These are phyloP conservation scores for Centropristis striata DNA, from an alignment of 2,113 vertebrate species.

Conservation along the genomic window DNA sequence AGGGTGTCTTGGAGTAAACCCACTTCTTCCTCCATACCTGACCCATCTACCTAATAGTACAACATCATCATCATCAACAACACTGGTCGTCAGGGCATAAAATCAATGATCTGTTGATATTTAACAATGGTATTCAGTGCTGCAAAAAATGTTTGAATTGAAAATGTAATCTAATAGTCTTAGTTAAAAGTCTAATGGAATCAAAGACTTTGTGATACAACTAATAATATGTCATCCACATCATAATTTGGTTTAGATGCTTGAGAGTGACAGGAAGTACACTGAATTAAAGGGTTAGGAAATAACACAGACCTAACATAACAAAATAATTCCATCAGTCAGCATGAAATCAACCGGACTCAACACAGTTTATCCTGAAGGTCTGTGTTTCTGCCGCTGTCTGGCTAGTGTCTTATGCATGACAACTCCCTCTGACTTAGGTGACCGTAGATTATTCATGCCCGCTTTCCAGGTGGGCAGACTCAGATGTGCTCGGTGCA, in stretches of 20 bases:
- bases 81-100: too few species aligned
- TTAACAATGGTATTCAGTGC: too few species aligned
- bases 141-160: too few species aligned
- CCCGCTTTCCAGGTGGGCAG: constrained; percentile 71
- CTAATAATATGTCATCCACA: background rate
- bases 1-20: too few species aligned
- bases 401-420: constrained; percentile 48
- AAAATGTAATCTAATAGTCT: too few species aligned
- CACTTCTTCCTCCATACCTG: too few species aligned
- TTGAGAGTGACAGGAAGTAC: background rate
- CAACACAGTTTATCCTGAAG: constrained; percentile 13
- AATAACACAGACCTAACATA: background rate
- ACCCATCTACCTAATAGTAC: too few species aligned
- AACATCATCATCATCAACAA: too few species aligned
- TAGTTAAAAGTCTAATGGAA: too few species aligned
- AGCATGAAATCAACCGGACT: constrained; percentile 24
- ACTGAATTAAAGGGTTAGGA: background rate
- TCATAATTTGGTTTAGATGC: background rate
- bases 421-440: constrained; percentile 56
- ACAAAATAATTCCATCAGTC: background rate
- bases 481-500: constrained; percentile 58
- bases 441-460: constrained; percentile 72
- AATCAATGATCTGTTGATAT: too few species aligned
- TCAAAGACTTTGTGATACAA: too few species aligned
- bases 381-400: constrained; percentile 19